Percentiles rank a stretch among this genome's conserved stretches.
phyloP scores from a whole-genome alignment of 2,888 invertebrate species.

The Dinocampus coccinellae region DNA sequence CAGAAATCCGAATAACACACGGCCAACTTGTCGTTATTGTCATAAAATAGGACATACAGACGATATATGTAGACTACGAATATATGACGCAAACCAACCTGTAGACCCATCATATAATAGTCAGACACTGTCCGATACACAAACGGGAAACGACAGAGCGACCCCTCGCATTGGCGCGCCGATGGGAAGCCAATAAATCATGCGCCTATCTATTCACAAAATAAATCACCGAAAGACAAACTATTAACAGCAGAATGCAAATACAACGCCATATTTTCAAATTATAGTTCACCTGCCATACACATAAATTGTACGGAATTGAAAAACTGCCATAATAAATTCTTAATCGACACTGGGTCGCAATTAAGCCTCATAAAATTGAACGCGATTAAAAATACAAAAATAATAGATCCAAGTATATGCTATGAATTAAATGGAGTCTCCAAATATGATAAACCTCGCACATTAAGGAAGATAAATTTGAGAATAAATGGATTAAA shows the following conservation, averaged over 20 bases:
- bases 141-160: too few species aligned
- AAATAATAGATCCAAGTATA: neutral
- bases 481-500: neutral
- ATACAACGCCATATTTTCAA: neutral
- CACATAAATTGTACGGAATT: neutral
- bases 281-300: neutral
- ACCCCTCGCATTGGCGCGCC: too few species aligned
- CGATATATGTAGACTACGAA: neutral
- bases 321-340: neutral
- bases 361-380: slow-evolving; percentile 18
- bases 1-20: too few species aligned
- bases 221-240: too few species aligned
- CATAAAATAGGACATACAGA: too few species aligned
- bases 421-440: slow-evolving; percentile 25
- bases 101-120: too few species aligned
- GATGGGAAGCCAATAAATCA: too few species aligned
- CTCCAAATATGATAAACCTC: neutral
- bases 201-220: too few species aligned
- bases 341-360: slow-evolving; percentile 18
- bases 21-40: too few species aligned
- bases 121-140: too few species aligned
- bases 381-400: neutral
- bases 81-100: too few species aligned
- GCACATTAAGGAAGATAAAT: slow-evolving; percentile 7
- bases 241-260: too few species aligned